phyloP scores from a whole-genome alignment of 2,113 vertebrate genomes.

The Oreotrochilus melanogaster region DNA sequence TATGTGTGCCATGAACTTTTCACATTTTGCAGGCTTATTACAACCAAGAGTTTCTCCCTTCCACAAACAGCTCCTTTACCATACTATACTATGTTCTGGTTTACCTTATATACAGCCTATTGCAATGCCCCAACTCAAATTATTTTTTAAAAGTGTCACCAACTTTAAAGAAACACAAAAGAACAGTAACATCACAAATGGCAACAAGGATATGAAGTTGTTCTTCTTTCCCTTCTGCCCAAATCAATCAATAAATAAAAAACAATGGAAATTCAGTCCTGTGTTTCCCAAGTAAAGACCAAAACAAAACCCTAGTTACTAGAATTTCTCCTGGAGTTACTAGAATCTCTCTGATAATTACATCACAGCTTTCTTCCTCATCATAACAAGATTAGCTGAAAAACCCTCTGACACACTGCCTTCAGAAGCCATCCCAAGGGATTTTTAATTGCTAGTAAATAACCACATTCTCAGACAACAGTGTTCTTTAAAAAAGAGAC shows the following conservation, averaged over 20 bases:
- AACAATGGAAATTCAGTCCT: neutral
- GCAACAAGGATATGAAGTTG: neutral
- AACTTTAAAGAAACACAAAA: neutral
- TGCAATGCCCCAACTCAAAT: accelerated
- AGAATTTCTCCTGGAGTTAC: neutral
- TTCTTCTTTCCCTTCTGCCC: neutral
- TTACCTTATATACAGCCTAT: neutral
- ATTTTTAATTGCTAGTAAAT: neutral
- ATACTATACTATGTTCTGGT: accelerated
- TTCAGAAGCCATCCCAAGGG: neutral
- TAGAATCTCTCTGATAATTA: neutral
- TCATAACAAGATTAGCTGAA: neutral
- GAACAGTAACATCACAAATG: neutral
- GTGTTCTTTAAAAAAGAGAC: neutral
- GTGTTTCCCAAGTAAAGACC: neutral
- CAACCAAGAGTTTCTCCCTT: neutral
- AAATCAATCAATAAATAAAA: neutral
- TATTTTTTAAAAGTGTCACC: neutral
- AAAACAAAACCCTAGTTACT: neutral
- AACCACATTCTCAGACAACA: neutral
- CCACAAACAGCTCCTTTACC: neutral
- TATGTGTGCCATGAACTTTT: neutral
- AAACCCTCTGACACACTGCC: constrained; percentile 22
- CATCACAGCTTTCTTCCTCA: neutral
- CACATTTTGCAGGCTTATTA: neutral